Conservation (phyloP, 2,797 vertebrate species). For the Sebastes itinus region DNA sequence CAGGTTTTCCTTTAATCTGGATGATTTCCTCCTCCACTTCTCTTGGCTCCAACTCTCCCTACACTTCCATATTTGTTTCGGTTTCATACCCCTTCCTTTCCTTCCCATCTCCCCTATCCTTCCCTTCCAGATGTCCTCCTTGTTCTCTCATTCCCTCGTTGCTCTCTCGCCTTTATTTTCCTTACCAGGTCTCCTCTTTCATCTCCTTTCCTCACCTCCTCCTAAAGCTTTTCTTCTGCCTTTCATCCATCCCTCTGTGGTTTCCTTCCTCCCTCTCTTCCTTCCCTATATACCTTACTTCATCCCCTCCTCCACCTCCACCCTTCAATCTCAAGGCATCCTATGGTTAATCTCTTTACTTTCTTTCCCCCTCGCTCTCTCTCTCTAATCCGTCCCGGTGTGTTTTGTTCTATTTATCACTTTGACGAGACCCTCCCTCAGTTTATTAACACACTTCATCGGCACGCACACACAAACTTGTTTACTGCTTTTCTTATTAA, state of each 20-base stretch:
- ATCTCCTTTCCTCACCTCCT: slow-evolving; percentile 27
- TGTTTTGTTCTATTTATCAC: slow-evolving; percentile 71
- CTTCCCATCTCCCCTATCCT: not conserved
- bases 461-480: not conserved
- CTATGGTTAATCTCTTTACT: slow-evolving; percentile 57
- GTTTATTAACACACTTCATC: slow-evolving; percentile 57
- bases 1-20: slow-evolving; percentile 4
- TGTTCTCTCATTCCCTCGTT: slow-evolving; percentile 3
- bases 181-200: slow-evolving; percentile 15
- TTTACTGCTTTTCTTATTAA: slow-evolving; percentile 43
- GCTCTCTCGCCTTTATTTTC: slow-evolving; percentile 21
- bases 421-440: slow-evolving; percentile 62
- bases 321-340: slow-evolving; percentile 42
- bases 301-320: slow-evolving; percentile 47
- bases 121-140: slow-evolving; percentile 31
- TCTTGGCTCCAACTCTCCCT: not conserved
- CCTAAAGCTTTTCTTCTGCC: slow-evolving; percentile 3
- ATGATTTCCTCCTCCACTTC: not conserved
- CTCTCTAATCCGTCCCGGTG: slow-evolving; percentile 50
- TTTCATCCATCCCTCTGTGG: slow-evolving; percentile 42
- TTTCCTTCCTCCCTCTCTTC: slow-evolving; percentile 2
- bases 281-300: slow-evolving; percentile 11
- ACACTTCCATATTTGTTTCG: not conserved
- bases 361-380: slow-evolving; percentile 6
- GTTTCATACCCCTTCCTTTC: not conserved